These are phyloP conservation scores for Manacus vitellinus DNA, from an alignment of 2,113 vertebrate genomes.

Conservation along the genomic window DNA sequence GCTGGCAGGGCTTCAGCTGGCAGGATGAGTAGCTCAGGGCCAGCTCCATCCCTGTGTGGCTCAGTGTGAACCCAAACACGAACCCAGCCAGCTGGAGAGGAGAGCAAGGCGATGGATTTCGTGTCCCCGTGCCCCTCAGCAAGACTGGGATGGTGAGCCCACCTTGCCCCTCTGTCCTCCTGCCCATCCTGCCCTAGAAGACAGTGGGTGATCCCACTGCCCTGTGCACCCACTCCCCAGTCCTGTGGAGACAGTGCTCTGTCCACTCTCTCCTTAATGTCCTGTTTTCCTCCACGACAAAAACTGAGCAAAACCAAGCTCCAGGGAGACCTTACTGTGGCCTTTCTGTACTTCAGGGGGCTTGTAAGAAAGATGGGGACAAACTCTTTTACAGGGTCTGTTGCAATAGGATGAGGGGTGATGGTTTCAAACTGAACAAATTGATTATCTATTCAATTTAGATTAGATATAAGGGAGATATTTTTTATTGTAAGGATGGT, in stretches of 20 bases:
- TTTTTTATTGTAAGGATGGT: background rate
- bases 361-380: background rate
- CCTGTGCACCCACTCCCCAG: background rate
- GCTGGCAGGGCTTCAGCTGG: background rate
- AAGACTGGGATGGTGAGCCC: background rate
- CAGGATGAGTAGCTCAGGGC: background rate
- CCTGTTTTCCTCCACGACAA: background rate
- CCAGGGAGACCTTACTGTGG: background rate
- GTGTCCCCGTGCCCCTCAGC: rapidly evolving
- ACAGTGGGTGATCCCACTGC: background rate
- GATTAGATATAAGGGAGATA: background rate
- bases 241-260: background rate
- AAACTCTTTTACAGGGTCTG: background rate
- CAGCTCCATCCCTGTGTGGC: background rate
- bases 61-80: background rate
- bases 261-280: background rate
- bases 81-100: background rate
- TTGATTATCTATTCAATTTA: background rate
- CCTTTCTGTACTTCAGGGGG: background rate
- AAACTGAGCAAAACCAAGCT: background rate
- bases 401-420: background rate
- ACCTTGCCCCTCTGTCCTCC: background rate
- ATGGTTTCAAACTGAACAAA: background rate
- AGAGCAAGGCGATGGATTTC: rapidly evolving
- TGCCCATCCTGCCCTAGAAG: background rate